Evolutionary conservation across 2,888 invertebrate genomes (phyloP).

Genomic region (Chrysomela aeneicollis): DNA sequence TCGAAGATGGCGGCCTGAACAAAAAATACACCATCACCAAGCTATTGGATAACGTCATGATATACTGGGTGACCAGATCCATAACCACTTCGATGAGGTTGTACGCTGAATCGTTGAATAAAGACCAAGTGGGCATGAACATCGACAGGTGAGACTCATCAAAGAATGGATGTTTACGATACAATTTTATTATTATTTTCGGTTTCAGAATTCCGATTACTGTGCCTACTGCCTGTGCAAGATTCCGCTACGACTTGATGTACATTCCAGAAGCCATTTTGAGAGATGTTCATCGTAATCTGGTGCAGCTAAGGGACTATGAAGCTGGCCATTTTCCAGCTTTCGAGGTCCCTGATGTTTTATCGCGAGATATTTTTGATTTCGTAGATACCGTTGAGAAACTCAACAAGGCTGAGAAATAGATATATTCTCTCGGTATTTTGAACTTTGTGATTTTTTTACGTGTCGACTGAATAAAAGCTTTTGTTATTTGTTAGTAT

Average conservation of each 20-base stretch:
- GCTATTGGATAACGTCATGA: slow-evolving; percentile 79
- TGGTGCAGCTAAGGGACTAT: slow-evolving; percentile 63
- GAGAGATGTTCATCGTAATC: slow-evolving; percentile 69
- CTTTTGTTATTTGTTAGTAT: too few relatives aligned
- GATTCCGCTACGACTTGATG: slow-evolving; percentile 74
- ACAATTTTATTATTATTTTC: too few relatives aligned
- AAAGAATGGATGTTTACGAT: not conserved
- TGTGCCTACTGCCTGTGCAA: slow-evolving; percentile 78
- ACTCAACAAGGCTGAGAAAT: too few relatives aligned
- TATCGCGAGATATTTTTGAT: slow-evolving; percentile 48
- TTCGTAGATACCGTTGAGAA: slow-evolving; percentile 37
- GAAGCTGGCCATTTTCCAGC: slow-evolving; percentile 52
- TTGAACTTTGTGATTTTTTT: too few relatives aligned
- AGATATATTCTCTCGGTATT: too few relatives aligned
- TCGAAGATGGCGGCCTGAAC: slow-evolving; percentile 72
- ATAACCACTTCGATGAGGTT: slow-evolving; percentile 78
- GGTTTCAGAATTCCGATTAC: slow-evolving; percentile 68
- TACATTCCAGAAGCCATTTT: slow-evolving; percentile 69
- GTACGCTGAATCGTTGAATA: slow-evolving; percentile 68
- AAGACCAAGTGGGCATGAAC: not conserved
- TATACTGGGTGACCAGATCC: slow-evolving; percentile 79
- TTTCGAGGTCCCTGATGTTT: slow-evolving; percentile 46
- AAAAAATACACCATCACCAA: slow-evolving; percentile 74
- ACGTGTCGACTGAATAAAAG: too few relatives aligned
- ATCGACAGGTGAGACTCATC: not conserved